Evolutionary conservation across 53 echinoderm and acorn worm genomes (phyloP), one percentile per base, ranked within the genome.

Genomic region (Luidia sarsii): DNA sequence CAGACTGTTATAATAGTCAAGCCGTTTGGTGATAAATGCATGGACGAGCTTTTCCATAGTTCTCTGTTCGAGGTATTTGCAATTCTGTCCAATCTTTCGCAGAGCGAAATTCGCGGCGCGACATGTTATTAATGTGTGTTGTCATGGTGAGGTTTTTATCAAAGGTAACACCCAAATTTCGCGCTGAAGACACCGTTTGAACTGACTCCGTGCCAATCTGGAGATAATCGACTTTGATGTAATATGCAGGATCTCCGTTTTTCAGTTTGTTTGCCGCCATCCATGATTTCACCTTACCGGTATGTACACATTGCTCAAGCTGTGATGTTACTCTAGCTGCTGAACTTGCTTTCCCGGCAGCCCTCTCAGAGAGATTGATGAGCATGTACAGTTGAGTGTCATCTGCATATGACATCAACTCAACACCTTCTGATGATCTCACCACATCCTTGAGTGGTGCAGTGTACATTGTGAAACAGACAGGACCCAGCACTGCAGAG

Each of bases 1-100:
- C 20, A 83, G 39, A 48, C 70, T 57, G 16, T 83, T 83, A 34
- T 72, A 71, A 15, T 70, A 83, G 24, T 83, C 83, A 23, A 83
- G 51, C 16, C 70, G 71, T 15, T 32, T 33, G 0, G 83, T 43
- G 16, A 83, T 71, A 25, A 71, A 83, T n/a, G 83, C 72, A 32
- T 84, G 72, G 24, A 64, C 72, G n/a, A 83, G 71, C 8, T 53
- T 50, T 38, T 48, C 51, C 0, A 50, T 19, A 11, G 80, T 29
- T 45, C 19, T 29, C 31, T 46, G 46, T 18, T 64, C 80, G 38
- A 80, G 65, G 50, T 80, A 80, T 51, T 39, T 79, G 27, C 6
- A 21, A 28, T 61, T 25, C 27, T 61, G 61, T 10, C 79, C 79
- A 39, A 79, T 72, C 35, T 72, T 72, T 5, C 45, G 34, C 21